Percentiles rank a stretch among this genome's conserved stretches.
phyloP scores from a whole-genome alignment of 2,113 vertebrate species.

The Melanotaenia duboulayi region DNA sequence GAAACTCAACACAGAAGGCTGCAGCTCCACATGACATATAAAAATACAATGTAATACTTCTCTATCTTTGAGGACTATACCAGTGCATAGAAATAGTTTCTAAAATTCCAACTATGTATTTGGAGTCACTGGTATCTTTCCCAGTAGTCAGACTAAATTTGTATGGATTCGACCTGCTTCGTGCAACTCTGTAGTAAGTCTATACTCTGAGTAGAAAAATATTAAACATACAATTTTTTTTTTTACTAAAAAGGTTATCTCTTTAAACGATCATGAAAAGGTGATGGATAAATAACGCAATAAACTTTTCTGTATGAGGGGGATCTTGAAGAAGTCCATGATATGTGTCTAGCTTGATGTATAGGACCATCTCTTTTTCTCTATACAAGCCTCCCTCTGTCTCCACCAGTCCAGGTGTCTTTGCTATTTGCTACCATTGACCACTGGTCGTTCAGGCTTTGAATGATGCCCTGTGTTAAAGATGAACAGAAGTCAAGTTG shows the following conservation, averaged over 20 bases:
- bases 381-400: slow-evolving; percentile 69
- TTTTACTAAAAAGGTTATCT: background rate
- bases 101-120: no score
- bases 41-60: no score
- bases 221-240: background rate
- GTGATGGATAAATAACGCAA: slow-evolving; percentile 12
- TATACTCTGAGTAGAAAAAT: background rate
- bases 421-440: slow-evolving; percentile 65
- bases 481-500: slow-evolving; percentile 77
- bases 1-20: no score
- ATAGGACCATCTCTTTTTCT: slow-evolving; percentile 63
- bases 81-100: no score
- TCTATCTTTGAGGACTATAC: no score
- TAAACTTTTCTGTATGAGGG: slow-evolving; percentile 29
- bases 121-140: no score
- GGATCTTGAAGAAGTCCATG: slow-evolving; percentile 61
- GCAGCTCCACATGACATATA: no score
- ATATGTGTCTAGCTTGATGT: slow-evolving; percentile 63
- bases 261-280: background rate
- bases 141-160: no score
- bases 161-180: no score
- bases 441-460: slow-evolving; percentile 67
- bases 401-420: slow-evolving; percentile 70
- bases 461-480: slow-evolving; percentile 71
- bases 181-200: no score